Evolutionary conservation across 2,888 invertebrate species (phyloP).

Genomic region (Caenorhabditis sp.): DNA sequence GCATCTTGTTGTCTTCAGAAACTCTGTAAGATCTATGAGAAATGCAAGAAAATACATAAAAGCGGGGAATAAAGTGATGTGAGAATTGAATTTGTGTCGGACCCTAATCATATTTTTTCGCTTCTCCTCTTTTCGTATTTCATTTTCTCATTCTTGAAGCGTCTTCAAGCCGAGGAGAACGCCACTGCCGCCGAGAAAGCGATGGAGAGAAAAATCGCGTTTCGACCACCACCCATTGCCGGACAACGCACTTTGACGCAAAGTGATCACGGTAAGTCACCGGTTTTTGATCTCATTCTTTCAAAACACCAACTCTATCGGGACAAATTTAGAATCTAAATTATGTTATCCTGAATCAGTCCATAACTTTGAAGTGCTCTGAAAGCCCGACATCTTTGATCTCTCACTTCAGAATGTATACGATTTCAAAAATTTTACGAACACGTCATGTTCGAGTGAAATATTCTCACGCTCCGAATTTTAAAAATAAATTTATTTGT

Average conservation of each 20-base stretch:
- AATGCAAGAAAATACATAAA: too few species aligned
- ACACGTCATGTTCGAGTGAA: background rate
- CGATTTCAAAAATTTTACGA: background rate
- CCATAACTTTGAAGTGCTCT: too few species aligned
- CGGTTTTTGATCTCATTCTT: too few species aligned
- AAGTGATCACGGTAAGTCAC: background rate
- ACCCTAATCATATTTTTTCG: constrained; percentile 1
- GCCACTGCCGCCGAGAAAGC: constrained; percentile 28
- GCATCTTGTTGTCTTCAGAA: too few species aligned
- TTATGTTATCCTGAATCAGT: too few species aligned
- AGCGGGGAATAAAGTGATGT: background rate
- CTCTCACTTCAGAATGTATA: too few species aligned
- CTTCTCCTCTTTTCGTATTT: background rate
- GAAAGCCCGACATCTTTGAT: too few species aligned
- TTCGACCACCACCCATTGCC: constrained; percentile 30
- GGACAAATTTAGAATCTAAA: too few species aligned
- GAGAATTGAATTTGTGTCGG: constrained; percentile 1
- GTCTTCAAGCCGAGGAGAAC: constrained; percentile 41
- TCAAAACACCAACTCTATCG: too few species aligned
- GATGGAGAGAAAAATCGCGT: constrained; percentile 34
- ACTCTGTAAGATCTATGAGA: too few species aligned
- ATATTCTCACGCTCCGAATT: background rate
- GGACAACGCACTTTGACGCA: constrained; percentile 6
- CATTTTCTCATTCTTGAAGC: constrained; percentile 12
- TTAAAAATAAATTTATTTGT: too few species aligned